A percentile compares a stretch with the other conserved stretches of the same genome.
Evolutionary conservation across 37 sponge, comb jelly and placozoan species (phyloP).

Genomic region (Axinella damicornis): DNA sequence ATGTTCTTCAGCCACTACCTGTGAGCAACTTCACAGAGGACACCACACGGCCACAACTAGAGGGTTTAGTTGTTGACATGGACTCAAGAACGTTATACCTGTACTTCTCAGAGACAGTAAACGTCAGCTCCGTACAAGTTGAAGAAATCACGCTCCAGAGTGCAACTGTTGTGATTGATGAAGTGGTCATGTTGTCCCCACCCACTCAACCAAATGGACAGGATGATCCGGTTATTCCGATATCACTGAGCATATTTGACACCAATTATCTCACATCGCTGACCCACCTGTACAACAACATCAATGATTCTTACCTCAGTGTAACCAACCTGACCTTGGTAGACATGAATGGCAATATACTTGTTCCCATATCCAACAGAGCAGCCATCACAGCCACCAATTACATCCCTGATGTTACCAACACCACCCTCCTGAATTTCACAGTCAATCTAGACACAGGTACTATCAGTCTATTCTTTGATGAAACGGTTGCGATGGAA

Average conservation of each 20-base stretch:
- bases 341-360: slow-evolving; percentile 87
- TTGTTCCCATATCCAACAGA: slow-evolving; percentile 59
- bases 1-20: slow-evolving; percentile 14
- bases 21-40: slow-evolving; percentile 73
- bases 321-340: slow-evolving; percentile 51
- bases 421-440: slow-evolving; percentile 77
- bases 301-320: slow-evolving; percentile 77
- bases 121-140: slow-evolving; percentile 63
- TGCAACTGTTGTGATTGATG: slow-evolving; percentile 32
- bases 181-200: slow-evolving; percentile 19
- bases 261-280: slow-evolving; percentile 69
- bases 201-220: slow-evolving; percentile 20
- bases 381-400: slow-evolving; percentile 43
- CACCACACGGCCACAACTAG: slow-evolving; percentile 70
- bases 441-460: slow-evolving; percentile 86
- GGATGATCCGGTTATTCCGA: slow-evolving; percentile 47
- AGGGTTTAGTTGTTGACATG: slow-evolving; percentile 81
- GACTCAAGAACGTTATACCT: slow-evolving; percentile 66
- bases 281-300: slow-evolving; percentile 74
- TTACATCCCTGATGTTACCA: slow-evolving; percentile 73
- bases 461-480: slow-evolving; percentile 72
- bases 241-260: slow-evolving; percentile 69
- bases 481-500: slow-evolving; percentile 77
- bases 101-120: slow-evolving; percentile 92
- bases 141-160: slow-evolving; percentile 80